Evolutionary conservation across 2,888 invertebrate species (phyloP).

Genomic region (Chymomyza fuscimana): DNA sequence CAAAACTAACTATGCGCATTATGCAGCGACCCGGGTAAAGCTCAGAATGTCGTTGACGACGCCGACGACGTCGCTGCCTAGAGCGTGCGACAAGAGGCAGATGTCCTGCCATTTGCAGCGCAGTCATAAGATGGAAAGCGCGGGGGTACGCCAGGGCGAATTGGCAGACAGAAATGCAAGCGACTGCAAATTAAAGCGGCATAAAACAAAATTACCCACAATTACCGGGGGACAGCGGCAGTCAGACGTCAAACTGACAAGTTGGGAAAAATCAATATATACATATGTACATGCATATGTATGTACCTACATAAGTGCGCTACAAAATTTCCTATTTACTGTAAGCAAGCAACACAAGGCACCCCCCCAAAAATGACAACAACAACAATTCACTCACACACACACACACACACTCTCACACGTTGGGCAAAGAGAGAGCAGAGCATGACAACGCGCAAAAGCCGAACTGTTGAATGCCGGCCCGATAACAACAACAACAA

Average conservation of each 20-base stretch:
- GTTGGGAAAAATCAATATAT: conserved; percentile 9
- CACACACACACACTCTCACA: conserved; percentile 9
- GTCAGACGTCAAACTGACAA: not conserved
- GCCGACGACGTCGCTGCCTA: not conserved
- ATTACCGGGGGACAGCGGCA: conserved; percentile 15
- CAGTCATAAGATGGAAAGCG: not conserved
- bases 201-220: conserved; percentile 32
- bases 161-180: conserved; percentile 7
- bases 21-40: conserved; percentile 57
- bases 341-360: not conserved
- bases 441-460: conserved; percentile 37
- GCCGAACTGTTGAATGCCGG: conserved; percentile 76
- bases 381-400: not conserved
- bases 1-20: conserved; percentile 76
- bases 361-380: not conserved
- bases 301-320: not conserved
- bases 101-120: conserved; percentile 10
- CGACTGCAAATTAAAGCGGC: conserved; percentile 10
- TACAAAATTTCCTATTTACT: not conserved
- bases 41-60: conserved; percentile 21
- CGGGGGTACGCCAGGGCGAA: not conserved
- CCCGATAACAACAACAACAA: conserved; percentile 1
- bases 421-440: not conserved
- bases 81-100: not conserved
- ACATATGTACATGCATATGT: not conserved